Conservation (phyloP, 2,113 vertebrate species). For the Chauna torquata region DNA sequence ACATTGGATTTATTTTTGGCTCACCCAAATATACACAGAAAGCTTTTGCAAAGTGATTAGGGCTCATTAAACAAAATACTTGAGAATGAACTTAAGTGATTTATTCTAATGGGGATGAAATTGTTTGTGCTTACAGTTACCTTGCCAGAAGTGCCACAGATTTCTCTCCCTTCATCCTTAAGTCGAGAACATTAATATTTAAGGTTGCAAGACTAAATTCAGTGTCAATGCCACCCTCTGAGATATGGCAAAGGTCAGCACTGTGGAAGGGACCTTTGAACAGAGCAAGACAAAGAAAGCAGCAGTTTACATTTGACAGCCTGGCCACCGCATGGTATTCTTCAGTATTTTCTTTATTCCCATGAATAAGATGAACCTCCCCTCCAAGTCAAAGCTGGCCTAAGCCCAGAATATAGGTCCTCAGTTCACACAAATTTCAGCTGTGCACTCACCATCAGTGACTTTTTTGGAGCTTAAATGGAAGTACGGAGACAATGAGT, state of each 20-base stretch:
- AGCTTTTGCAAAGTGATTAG: constrained; percentile 10
- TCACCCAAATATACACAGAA: constrained; percentile 3
- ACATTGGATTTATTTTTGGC: constrained; percentile 32
- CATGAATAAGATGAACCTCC: background rate
- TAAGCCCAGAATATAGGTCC: background rate
- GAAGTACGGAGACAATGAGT: background rate
- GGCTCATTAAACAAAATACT: constrained; percentile 36
- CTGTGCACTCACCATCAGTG: background rate
- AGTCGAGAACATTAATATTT: background rate
- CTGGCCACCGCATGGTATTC: background rate
- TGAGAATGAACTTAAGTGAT: background rate
- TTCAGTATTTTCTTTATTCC: background rate
- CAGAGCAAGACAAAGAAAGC: background rate
- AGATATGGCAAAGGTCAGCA: background rate
- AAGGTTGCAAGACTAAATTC: background rate
- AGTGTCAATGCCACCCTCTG: background rate
- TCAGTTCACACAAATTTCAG: background rate
- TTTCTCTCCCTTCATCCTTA: background rate
- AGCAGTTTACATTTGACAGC: background rate
- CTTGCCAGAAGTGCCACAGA: background rate
- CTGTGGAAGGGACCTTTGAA: background rate
- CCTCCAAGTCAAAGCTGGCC: background rate
- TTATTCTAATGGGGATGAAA: constrained; percentile 10
- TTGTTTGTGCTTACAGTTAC: background rate
- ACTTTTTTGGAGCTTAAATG: background rate